phyloP scores from a whole-genome alignment of 1,140 invertebrate species.

The Caligus rogercresseyi region DNA sequence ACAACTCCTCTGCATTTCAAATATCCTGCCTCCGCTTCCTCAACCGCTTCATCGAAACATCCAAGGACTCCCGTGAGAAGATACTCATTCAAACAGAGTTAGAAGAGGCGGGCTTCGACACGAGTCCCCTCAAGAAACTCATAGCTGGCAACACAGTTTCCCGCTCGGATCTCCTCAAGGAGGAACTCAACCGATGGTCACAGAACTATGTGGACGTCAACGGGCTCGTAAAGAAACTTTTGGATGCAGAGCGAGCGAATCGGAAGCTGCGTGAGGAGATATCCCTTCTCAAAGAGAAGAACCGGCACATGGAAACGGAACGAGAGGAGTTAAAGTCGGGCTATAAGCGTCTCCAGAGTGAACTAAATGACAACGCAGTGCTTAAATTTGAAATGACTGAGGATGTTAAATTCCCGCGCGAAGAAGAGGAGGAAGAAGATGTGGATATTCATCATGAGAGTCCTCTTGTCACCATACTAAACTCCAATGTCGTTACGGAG shows the following conservation, averaged over 20 bases:
- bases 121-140: conserved; percentile 48
- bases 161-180: conserved; percentile 30
- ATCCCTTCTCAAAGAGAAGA: neutral
- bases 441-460: neutral
- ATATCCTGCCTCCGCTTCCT: conserved; percentile 65
- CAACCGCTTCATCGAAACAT: conserved; percentile 57
- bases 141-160: neutral
- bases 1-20: conserved; percentile 35
- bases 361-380: neutral
- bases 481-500: neutral
- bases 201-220: conserved; percentile 51
- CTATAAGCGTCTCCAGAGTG: neutral
- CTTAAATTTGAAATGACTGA: neutral
- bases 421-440: neutral
- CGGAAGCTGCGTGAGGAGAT: conserved; percentile 9
- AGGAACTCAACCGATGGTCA: conserved; percentile 49
- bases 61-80: conserved; percentile 48
- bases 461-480: neutral
- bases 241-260: conserved; percentile 14
- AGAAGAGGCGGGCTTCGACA: conserved; percentile 60
- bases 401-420: neutral
- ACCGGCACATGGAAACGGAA: conserved; percentile 1
- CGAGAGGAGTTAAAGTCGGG: neutral
- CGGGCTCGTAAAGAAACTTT: conserved; percentile 31
- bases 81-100: conserved; percentile 77